Conservation (phyloP, 2,797 vertebrate genomes). For the Australoheros facetus region DNA sequence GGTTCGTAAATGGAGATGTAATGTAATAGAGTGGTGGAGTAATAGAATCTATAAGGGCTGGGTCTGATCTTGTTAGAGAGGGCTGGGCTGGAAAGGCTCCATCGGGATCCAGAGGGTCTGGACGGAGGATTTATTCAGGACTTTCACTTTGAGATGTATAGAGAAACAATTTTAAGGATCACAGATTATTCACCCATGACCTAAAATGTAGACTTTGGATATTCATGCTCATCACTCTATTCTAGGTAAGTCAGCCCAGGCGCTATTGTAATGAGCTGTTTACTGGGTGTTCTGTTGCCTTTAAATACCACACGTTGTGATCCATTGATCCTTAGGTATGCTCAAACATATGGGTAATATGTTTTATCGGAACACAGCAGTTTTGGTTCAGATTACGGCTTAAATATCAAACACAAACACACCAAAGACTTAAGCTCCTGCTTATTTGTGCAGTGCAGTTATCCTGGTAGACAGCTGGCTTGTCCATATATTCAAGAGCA, state of each 20-base stretch:
- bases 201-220: neutral
- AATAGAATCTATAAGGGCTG: conserved; percentile 81
- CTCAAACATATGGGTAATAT: too few species aligned
- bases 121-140: conserved; percentile 39
- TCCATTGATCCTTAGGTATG: too few species aligned
- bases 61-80: conserved; percentile 80
- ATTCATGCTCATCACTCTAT: neutral
- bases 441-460: neutral
- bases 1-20: conserved; percentile 83
- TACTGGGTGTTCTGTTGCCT: neutral
- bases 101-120: conserved; percentile 51
- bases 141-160: conserved; percentile 3
- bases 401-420: neutral
- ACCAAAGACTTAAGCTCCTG: neutral
- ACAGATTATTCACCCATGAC: neutral
- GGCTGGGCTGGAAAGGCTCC: conserved; percentile 64
- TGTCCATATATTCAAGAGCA: neutral
- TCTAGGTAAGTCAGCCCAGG: neutral
- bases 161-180: conserved; percentile 1
- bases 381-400: neutral
- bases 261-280: neutral
- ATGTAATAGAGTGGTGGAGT: conserved; percentile 80
- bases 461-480: neutral
- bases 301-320: too few species aligned
- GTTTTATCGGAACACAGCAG: too few species aligned